Evolutionary conservation across 2,113 vertebrate species (phyloP).

Genomic region (Chaenogobius annularis): DNA sequence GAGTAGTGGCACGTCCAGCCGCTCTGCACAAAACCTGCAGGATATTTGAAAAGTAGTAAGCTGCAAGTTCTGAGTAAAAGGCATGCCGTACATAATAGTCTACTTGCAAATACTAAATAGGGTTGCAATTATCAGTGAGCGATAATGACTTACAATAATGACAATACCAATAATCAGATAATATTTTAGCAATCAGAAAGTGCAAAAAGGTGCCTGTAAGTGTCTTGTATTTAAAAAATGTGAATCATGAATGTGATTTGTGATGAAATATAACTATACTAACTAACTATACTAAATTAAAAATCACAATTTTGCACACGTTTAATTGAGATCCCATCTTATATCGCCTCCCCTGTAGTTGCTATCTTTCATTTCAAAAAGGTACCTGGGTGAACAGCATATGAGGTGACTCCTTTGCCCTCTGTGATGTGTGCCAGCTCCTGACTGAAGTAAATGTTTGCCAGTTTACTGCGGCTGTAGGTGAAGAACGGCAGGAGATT

Average conservation of each 20-base stretch:
- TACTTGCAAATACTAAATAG: background rate
- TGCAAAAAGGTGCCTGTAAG: too few species aligned
- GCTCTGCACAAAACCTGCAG: conserved; percentile 78
- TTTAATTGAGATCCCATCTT: background rate
- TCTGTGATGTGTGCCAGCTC: conserved; percentile 74
- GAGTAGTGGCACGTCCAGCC: conserved; percentile 78
- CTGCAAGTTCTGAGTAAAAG: too few species aligned
- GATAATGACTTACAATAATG: too few species aligned
- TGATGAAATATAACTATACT: too few species aligned
- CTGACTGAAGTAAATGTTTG: conserved; percentile 82
- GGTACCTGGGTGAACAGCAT: conserved; percentile 78
- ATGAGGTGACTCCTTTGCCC: conserved; percentile 76
- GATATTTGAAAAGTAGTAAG: background rate
- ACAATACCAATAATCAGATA: too few species aligned
- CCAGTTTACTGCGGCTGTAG: conserved; percentile 83
- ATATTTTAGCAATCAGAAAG: too few species aligned
- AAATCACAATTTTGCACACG: background rate
- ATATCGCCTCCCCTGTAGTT: background rate
- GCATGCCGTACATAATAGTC: background rate
- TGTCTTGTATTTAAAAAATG: too few species aligned
- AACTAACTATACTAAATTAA: too few species aligned
- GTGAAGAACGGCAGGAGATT: conserved; percentile 81
- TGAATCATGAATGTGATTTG: too few species aligned
- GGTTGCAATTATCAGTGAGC: too few species aligned
- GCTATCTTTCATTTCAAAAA: background rate